Conservation (phyloP, 1,140 invertebrate genomes). For the Listronotus bonariensis region DNA sequence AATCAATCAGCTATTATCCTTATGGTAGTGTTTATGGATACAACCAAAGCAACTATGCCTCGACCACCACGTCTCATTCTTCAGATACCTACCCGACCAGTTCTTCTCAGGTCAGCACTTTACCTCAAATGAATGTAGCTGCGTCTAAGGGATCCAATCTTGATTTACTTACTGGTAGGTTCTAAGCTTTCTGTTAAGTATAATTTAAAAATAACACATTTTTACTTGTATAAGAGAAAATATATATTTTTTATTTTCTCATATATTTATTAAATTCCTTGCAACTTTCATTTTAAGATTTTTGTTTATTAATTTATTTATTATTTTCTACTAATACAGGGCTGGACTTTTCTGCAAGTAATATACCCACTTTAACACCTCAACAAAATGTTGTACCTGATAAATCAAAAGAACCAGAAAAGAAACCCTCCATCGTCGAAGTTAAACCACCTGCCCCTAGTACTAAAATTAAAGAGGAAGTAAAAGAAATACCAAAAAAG, state of each 20-base stretch:
- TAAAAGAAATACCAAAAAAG: conserved; percentile 37
- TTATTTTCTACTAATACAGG: neutral
- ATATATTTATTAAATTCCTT: too few species aligned
- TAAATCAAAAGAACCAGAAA: conserved; percentile 12
- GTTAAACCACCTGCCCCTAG: conserved; percentile 4
- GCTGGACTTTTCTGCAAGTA: conserved; percentile 74
- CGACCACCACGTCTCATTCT: conserved; percentile 4
- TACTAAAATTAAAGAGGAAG: conserved; percentile 15
- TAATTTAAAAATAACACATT: too few species aligned
- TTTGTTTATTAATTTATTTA: too few species aligned
- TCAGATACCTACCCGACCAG: conserved; percentile 15
- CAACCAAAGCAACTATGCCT: conserved; percentile 12
- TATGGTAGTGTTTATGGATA: conserved; percentile 32
- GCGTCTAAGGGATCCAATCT: conserved; percentile 61
- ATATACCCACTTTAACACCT: conserved; percentile 69
- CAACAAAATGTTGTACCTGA: conserved; percentile 41
- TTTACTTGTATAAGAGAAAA: too few species aligned
- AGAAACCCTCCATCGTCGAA: conserved; percentile 10
- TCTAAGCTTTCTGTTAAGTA: conserved; percentile 1
- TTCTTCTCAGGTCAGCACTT: conserved; percentile 18
- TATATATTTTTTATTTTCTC: too few species aligned
- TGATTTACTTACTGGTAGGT: conserved; percentile 71
- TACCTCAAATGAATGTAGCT: conserved; percentile 1
- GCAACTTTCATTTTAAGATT: too few species aligned
- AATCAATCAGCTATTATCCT: neutral